These are phyloP conservation scores for Synergus japonicus DNA, from an alignment of 2,888 invertebrate genomes.

Conservation along the genomic window DNA sequence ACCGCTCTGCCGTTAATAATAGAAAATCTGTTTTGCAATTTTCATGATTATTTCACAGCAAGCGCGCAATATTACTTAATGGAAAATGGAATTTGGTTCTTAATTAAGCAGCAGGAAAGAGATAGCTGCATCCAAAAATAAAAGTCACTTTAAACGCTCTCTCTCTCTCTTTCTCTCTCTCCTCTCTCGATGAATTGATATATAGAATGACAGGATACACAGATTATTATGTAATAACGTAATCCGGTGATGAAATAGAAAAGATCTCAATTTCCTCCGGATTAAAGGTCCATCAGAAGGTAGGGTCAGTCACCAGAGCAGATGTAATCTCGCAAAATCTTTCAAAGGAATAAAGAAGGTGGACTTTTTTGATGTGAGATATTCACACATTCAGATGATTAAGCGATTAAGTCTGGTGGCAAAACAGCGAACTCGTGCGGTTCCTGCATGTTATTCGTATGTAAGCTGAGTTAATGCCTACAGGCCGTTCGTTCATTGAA, in stretches of 20 bases:
- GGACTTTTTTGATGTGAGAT: conserved; percentile 26
- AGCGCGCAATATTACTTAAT: conserved; percentile 17
- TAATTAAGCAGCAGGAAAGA: neutral
- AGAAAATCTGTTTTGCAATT: conserved; percentile 34
- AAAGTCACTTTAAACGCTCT: neutral
- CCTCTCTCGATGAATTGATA: neutral
- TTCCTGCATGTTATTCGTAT: conserved; percentile 33
- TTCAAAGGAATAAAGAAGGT: conserved; percentile 34
- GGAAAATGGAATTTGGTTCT: conserved; percentile 4
- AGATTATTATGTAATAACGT: neutral
- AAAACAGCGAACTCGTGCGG: conserved; percentile 41
- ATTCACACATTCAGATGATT: conserved; percentile 38
- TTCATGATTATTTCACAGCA: conserved; percentile 40
- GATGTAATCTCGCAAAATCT: conserved; percentile 39
- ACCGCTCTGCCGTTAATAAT: conserved; percentile 25
- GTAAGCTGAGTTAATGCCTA: conserved; percentile 39
- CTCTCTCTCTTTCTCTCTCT: neutral
- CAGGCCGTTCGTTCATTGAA: conserved; percentile 20
- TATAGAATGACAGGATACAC: neutral
- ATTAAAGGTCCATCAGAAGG: conserved; percentile 26
- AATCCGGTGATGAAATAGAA: conserved; percentile 12
- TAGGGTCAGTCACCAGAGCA: conserved; percentile 35
- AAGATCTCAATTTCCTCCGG: conserved; percentile 22
- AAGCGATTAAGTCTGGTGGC: conserved; percentile 40
- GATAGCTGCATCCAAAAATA: neutral